Conservation (phyloP, 2,888 invertebrate genomes). For the Eutolmus rufibarbis region DNA sequence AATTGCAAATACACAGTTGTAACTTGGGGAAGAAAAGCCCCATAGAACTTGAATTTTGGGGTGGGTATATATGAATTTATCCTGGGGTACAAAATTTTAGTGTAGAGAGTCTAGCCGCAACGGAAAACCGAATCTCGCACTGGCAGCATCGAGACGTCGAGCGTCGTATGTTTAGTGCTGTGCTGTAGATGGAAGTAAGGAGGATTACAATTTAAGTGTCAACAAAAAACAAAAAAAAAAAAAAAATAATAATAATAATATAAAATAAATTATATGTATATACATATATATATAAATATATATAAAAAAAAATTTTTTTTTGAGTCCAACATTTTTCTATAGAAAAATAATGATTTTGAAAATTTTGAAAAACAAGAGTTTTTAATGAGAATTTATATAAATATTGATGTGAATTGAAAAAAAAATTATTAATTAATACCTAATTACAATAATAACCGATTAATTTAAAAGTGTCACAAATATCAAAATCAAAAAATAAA, state of each 20-base stretch:
- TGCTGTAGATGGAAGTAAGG: conserved; percentile 43
- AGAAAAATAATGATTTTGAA: not conserved
- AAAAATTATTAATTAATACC: not conserved
- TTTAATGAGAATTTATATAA: too few relatives aligned
- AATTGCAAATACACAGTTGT: not conserved
- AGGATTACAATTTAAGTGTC: conserved; percentile 2
- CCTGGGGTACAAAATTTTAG: conserved; percentile 38
- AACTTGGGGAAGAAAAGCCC: not conserved
- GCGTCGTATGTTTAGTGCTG: conserved; percentile 45
- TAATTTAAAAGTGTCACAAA: not conserved
- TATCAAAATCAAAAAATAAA: not conserved
- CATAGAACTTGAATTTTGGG: conserved; percentile 3
- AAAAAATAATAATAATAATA: not conserved
- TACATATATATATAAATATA: not conserved
- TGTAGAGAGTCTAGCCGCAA: conserved; percentile 42
- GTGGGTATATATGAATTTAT: not conserved
- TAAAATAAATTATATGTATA: too few relatives aligned
- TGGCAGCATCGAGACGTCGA: conserved; percentile 42
- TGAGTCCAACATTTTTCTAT: not conserved
- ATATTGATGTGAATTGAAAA: too few relatives aligned
- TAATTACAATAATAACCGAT: not conserved
- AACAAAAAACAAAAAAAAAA: not conserved
- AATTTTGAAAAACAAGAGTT: not conserved
- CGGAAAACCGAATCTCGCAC: conserved; percentile 44
- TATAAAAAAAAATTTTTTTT: not conserved